Base-by-base conservation (phyloP, 2,113 vertebrate species). In the Marmota monax region DNA sequence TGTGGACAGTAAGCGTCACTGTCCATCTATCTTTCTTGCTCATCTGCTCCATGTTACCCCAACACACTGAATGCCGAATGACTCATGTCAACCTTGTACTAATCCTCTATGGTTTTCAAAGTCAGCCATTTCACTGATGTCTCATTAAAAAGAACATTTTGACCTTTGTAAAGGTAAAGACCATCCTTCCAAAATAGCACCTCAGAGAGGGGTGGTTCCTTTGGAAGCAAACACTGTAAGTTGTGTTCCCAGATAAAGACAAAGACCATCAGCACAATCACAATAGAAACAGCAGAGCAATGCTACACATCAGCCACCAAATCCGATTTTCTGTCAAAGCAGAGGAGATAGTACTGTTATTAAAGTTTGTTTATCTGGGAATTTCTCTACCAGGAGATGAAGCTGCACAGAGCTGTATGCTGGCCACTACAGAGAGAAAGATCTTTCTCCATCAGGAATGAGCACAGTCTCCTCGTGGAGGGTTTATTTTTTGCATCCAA, bases 101-200 rank as follows among this genome's bases (percentile, higher is more conserved):
- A 79, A 92, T 80, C 77, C 53, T 73, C 69, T 61, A 34, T 5
- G 69, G 73, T 78, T 77, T 88, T 92, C 72, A n/a, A 85, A 39
- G 89, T 37, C 42, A 96, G 42, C 12, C 27, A 14, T 48, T 85
- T 97, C 69, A 20, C 1, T 58, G 25, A 63, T 65, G 48, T 74
- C 95, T 88, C 65, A 94, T 95, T 78, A 67, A 67, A 29, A 87
- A 93, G 70, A 17, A 85, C 77, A 78, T 58, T 83, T 84, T 74
- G 92, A 95, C 45, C 61, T 53, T 79, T 78, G 72, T 74, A 32
- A 51, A 86, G 93, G 91, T 84, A 85, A 94, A 88, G 37, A 61
- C 13, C 16, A 29, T 23, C 32, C 29, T 51, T 53, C 78, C 11
- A 20, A 97, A 96, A 96, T 34, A 78, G 84, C 72, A 34, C 58